These are phyloP conservation scores for Drosophila kambysellisi DNA, from an alignment of 2,888 invertebrate genomes.

Conservation along the genomic window DNA sequence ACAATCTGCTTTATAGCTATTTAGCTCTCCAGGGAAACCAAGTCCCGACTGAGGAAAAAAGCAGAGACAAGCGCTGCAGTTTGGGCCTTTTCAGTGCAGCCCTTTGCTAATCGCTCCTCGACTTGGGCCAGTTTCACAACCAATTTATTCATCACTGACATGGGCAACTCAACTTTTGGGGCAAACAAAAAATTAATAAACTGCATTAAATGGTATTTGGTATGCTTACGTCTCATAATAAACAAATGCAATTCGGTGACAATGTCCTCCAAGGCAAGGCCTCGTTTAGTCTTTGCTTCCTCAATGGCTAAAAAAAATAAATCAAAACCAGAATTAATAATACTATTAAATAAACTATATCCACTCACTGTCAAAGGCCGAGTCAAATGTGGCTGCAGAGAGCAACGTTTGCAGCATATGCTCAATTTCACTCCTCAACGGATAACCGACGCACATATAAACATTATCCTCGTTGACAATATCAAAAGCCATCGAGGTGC, in stretches of 20 bases:
- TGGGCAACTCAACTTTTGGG: constrained; percentile 93
- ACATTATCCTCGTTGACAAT: constrained; percentile 95
- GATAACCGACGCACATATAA: constrained; percentile 98
- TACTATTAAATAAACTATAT: no score
- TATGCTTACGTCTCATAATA: constrained; percentile 92
- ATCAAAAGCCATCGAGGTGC: constrained; percentile 96
- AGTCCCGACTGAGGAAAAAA: constrained; percentile 91
- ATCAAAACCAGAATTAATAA: background rate
- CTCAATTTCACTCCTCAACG: constrained; percentile 94
- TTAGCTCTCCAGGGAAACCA: constrained; percentile 82
- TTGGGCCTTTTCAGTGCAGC: constrained; percentile 96
- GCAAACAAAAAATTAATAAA: constrained; percentile 1
- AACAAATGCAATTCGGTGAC: constrained; percentile 95
- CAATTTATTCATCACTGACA: constrained; percentile 90
- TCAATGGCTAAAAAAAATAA: constrained; percentile 86
- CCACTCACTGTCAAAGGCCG: constrained; percentile 80
- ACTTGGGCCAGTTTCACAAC: constrained; percentile 95
- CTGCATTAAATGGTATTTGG: background rate
- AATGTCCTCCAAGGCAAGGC: constrained; percentile 96
- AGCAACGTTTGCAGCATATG: constrained; percentile 93
- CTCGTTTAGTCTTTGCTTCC: constrained; percentile 94
- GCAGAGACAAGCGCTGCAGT: constrained; percentile 94
- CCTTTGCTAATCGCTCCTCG: constrained; percentile 93
- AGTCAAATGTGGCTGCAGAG: constrained; percentile 77
- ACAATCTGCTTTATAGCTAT: background rate